Evolutionary conservation across 1,140 invertebrate species (phyloP).

Genomic region (Anastrepha ludens): DNA sequence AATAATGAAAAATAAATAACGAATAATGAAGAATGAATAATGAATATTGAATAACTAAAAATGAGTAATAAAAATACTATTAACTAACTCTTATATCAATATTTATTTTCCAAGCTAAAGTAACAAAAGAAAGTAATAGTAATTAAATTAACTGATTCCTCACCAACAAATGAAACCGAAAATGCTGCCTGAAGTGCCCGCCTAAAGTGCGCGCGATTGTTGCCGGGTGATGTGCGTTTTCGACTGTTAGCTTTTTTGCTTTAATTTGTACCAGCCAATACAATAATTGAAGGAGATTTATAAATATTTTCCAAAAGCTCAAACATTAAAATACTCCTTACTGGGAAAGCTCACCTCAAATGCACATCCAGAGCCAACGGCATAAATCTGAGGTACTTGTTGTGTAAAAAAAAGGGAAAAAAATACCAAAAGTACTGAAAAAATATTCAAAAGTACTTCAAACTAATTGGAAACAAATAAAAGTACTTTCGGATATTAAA

Average conservation of each 20-base stretch:
- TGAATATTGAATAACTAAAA: background rate
- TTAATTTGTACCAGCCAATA: background rate
- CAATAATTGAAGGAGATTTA: background rate
- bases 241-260: background rate
- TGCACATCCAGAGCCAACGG: conserved; percentile 43
- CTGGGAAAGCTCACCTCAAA: background rate
- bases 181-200: background rate
- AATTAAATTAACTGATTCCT: too few species aligned
- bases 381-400: background rate
- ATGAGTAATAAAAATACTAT: background rate
- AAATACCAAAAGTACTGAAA: background rate
- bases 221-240: conserved; percentile 34
- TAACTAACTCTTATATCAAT: too few species aligned
- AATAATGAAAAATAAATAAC: background rate
- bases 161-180: background rate
- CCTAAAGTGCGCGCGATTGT: background rate
- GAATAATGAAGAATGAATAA: background rate
- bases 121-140: too few species aligned
- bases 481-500: background rate
- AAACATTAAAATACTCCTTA: too few species aligned
- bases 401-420: background rate
- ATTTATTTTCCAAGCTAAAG: too few species aligned
- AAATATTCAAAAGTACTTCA: background rate
- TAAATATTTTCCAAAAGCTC: background rate
- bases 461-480: background rate